Evolutionary conservation across 2,797 vertebrate species (phyloP).

Genomic region (Calcarius lapponicus): DNA sequence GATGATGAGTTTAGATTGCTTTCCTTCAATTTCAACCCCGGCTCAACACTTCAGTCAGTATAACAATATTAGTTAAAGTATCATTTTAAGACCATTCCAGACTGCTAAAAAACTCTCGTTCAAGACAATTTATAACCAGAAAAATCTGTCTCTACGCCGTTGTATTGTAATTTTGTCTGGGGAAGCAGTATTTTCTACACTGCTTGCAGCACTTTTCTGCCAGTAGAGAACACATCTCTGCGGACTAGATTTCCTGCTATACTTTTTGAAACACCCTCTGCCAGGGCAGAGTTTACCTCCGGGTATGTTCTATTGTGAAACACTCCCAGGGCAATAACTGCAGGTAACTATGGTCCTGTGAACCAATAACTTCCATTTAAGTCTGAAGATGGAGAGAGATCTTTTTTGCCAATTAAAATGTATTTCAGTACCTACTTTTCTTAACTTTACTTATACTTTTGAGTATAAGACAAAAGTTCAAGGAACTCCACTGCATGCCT

Average conservation of each 20-base stretch:
- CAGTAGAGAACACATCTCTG: neutral
- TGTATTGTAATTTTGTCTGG: neutral
- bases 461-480: neutral
- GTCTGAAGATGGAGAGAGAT: neutral
- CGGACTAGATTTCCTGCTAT: neutral
- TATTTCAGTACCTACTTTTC: neutral
- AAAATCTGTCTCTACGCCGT: neutral
- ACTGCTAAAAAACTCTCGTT: neutral
- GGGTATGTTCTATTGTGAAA: neutral
- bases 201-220: neutral
- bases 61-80: neutral
- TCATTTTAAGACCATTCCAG: neutral
- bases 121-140: neutral
- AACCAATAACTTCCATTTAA: neutral
- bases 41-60: neutral
- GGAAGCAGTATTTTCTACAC: neutral
- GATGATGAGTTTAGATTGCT: neutral
- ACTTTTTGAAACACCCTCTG: neutral
- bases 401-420: neutral
- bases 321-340: neutral
- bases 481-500: neutral
- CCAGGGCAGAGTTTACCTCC: neutral
- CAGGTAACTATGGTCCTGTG: neutral
- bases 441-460: too few species aligned
- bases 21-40: neutral